These are phyloP conservation scores for Ormia ochracea DNA, from an alignment of 2,888 invertebrate genomes.

Conservation along the genomic window DNA sequence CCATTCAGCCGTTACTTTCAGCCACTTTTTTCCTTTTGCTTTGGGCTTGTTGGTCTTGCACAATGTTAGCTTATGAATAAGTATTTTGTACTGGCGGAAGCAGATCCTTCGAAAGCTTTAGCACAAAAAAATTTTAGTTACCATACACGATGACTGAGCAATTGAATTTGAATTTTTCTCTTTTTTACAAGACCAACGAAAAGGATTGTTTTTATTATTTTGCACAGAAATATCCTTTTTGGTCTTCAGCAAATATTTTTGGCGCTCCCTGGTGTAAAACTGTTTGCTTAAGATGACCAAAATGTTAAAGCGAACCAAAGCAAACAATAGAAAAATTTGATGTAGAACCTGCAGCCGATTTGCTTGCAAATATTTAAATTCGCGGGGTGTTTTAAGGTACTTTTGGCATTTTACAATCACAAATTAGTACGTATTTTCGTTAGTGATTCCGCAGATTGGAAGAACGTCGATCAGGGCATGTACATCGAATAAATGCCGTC, in stretches of 20 bases:
- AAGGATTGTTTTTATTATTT: constrained; percentile 4
- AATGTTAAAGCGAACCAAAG: neutral
- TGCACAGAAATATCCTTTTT: constrained; percentile 13
- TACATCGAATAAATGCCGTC: too few species aligned
- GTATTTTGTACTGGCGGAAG: constrained; percentile 50
- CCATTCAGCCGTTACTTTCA: constrained; percentile 20
- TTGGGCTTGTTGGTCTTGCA: neutral
- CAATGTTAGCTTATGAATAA: constrained; percentile 54
- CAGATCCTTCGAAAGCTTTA: constrained; percentile 9
- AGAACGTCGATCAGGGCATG: too few species aligned
- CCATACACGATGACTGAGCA: neutral
- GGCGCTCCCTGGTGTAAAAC: constrained; percentile 30
- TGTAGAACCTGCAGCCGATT: constrained; percentile 29
- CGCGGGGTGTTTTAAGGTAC: too few species aligned
- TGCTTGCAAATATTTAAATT: too few species aligned
- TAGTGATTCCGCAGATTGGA: too few species aligned
- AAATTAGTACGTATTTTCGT: too few species aligned
- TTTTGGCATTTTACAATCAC: too few species aligned
- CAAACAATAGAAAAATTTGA: too few species aligned
- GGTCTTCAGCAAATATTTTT: constrained; percentile 40
- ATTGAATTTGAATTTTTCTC: constrained; percentile 9
- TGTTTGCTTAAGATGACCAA: constrained; percentile 45
- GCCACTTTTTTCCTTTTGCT: constrained; percentile 6
- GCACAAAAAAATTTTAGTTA: neutral
- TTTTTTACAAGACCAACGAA: neutral